Base-by-base conservation (phyloP, 2,113 vertebrate genomes). In the Suricata suricatta region DNA sequence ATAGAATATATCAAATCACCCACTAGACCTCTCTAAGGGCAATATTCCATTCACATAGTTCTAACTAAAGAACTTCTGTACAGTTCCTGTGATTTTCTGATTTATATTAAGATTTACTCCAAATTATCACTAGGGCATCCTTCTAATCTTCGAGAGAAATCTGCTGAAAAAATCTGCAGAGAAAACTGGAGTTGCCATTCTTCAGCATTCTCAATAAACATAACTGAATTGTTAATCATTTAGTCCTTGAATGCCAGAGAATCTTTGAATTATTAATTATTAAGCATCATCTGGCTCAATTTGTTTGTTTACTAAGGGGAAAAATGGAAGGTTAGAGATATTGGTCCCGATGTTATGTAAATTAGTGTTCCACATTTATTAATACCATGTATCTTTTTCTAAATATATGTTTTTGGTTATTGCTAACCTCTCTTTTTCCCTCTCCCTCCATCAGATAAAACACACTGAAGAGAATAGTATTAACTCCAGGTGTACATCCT, bases 71-170 rank as follows among this genome's bases (percentile, higher is more conserved):
- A 57, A 35, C 29, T 69, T 83, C 29, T 41, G 10, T 33, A 8
- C 6, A 41, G 29, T 47, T 76, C 9, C 38, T 91, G 31, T 19
- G 44, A 35, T 33, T 90, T 57, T 94, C 31, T n/a, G 25, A 50
- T 74, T 80, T n/a, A 33, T 71, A 33, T 50, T 81, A 52, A 44
- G 27, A 83, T 83, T 63, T 83, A 29, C 29, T 83, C 15, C 16
- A 41, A n/a, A 0, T 84, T 31, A 41, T 29, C 9, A 50, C 4
- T 41, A 7, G 6, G 80, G 33, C 7, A 60, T 2, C 0, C 7
- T 79, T 52, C 54, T 84, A 68, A 90, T 88, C 17, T 88, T 71
- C 44, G 47, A 89, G 33, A 31, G 11, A 88, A 94, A 82, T 27
- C 47, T 29, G 63, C 47, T 84, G 15, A 79, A 47, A 47, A 47